phyloP scores from a whole-genome alignment of 2,797 vertebrate genomes.

The Hoplostethus atlanticus region DNA sequence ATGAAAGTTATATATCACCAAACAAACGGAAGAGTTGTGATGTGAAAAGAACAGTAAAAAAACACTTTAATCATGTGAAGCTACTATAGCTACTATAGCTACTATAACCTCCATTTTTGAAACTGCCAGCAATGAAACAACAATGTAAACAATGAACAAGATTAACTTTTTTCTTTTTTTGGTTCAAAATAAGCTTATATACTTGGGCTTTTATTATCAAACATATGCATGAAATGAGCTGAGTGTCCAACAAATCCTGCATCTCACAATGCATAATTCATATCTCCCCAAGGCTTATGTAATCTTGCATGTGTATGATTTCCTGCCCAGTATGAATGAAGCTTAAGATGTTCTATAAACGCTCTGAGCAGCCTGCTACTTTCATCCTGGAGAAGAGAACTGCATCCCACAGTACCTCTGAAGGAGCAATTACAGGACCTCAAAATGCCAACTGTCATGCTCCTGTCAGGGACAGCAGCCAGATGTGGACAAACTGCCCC shows the following conservation, averaged over 20 bases:
- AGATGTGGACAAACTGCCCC: conserved; percentile 56
- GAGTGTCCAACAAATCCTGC: conserved; percentile 25
- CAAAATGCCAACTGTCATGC: conserved; percentile 73
- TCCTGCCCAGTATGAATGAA: conserved; percentile 44
- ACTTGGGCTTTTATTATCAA: conserved; percentile 36
- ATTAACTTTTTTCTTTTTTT: conserved; percentile 13
- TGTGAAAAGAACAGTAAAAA: conserved; percentile 11
- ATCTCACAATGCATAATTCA: conserved; percentile 55
- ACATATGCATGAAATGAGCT: conserved; percentile 29
- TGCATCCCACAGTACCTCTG: conserved; percentile 41
- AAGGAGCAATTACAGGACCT: conserved; percentile 64
- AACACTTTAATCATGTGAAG: conserved; percentile 6
- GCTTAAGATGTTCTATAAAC: conserved; percentile 51
- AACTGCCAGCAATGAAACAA: background rate
- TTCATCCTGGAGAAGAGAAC: conserved; percentile 41
- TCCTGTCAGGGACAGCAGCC: conserved; percentile 52
- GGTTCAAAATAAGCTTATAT: conserved; percentile 26
- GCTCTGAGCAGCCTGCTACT: conserved; percentile 30
- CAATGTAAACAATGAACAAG: conserved; percentile 14
- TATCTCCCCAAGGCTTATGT: conserved; percentile 40
- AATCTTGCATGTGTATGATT: conserved; percentile 52
- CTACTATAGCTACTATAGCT: background rate
- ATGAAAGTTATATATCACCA: background rate
- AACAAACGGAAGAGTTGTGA: background rate
- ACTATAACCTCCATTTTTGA: background rate